Evolutionary conservation across 2,797 vertebrate species (phyloP), one percentile per base, ranked within the genome.

Genomic region (Paramormyrops hopkinsi): DNA sequence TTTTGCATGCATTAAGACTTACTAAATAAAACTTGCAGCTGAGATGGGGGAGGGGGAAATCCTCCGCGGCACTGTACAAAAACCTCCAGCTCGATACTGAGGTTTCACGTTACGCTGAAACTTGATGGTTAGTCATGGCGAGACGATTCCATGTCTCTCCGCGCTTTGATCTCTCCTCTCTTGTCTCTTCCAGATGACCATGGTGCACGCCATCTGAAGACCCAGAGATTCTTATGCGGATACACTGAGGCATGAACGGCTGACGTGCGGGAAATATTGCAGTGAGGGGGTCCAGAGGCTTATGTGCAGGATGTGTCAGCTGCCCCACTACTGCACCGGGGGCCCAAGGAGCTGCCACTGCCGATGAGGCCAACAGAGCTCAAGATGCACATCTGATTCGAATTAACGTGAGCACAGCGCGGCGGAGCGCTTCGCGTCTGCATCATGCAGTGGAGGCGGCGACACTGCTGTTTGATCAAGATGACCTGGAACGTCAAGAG

Each of bases 381-480:
- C 51, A 62, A 33, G 93, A 93, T 94, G 95, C 95, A 95, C 95
- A 95, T 94, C 95, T 94, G 93, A 95, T 93, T 93, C 92, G 93
- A 95, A 92, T 94, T 89, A 90, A 91, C 92, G 92, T 94, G 93
- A 96, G 92, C 88, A 90, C 91, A 91, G 90, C 65, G 91, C 91
- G 91, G 90, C 90, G 88, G 88, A 79, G 90, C 92, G 17, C 91
- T 88, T 89, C 84, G 93, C 1, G 93, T 91, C 93, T 94, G 95
- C 97, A 98, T 94, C 97, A 99, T 99, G 99, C 98, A 98, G 98
- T 98, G 98, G 98, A 97, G 98, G 93, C 97, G 99, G 94, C 95
- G 98, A 91, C 97, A 98, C 92, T 99, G 97, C 94, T 99, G 98
- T 96, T 97, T 97, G 93, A 96, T 97, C 93, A 99, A 99, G 95